Evolutionary conservation across 2,797 vertebrate genomes (phyloP), one percentile per base, ranked within the genome.

Genomic region (Platyrinchus mystaceus): DNA sequence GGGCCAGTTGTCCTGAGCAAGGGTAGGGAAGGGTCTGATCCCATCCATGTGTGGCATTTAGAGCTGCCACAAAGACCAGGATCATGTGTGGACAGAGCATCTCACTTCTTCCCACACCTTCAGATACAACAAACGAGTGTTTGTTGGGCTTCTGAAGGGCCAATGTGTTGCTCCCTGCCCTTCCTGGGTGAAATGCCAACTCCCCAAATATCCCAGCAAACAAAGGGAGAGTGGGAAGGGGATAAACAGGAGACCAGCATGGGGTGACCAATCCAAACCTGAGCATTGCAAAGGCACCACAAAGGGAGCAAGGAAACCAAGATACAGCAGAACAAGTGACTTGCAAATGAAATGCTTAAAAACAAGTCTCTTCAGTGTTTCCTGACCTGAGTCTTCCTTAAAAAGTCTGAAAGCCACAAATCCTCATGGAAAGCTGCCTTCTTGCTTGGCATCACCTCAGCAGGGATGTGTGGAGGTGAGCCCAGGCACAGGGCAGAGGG

Each of bases 71-170:
- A 28, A 28, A 46, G 60, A 21, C n/a, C 60, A 64, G 36, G 28
- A 80, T 22, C 34, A 17, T 12, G 21, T 27, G 44, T 32, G 63
- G 37, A 37, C 28, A 74, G 43, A 56, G 24, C 55, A 58, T 9
- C 36, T 69, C 15, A 27, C 12, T 9, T 37, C 28, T 76, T 44
- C 28, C 36, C 37, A 39, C n/a, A n/a, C 28, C 71, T 82, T 41
- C 62, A 41, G 46, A 14, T 21, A 13, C 46, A 59, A 36, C 1
- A 3, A 6, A 18, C 0, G 0, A 56, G 23, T n/a, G 27, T 46
- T 60, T 64, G 50, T 32, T 37, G 41, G 36, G 12, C 23, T 41
- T 68, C 22, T n/a, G 15, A 15, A 69, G 1, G 2, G 14, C 20
- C 21, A 1, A 2, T 32, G 32, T 49, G 44, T 4, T 79, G 15